phyloP scores from a whole-genome alignment of 2,113 vertebrate genomes.

The Camelus bactrianus region DNA sequence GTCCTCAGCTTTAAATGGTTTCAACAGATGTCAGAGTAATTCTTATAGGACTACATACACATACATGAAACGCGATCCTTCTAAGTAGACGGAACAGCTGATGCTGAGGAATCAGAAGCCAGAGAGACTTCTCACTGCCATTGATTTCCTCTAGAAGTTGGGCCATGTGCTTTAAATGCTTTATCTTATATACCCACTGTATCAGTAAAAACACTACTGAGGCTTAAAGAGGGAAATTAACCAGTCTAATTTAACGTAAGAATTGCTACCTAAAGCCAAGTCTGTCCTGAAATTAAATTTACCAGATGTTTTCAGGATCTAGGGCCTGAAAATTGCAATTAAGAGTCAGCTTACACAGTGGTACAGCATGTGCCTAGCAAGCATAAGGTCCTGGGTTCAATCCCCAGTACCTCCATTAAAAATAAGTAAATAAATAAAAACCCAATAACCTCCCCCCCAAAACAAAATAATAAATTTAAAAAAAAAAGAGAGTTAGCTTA shows the following conservation, averaged over 20 bases:
- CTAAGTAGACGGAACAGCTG: constrained; percentile 85
- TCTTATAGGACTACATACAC: constrained; percentile 91
- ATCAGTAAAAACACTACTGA: not conserved
- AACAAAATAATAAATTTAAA: too few relatives aligned
- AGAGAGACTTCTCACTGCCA: constrained; percentile 88
- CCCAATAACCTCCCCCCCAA: too few relatives aligned
- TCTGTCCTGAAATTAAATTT: constrained; percentile 27
- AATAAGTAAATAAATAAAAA: too few relatives aligned
- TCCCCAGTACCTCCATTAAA: too few relatives aligned
- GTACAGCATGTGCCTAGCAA: too few relatives aligned
- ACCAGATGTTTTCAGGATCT: constrained; percentile 1
- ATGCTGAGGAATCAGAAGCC: constrained; percentile 86
- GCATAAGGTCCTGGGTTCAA: too few relatives aligned
- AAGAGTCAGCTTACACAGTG: not conserved
- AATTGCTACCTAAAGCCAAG: not conserved
- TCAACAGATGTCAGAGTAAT: constrained; percentile 82
- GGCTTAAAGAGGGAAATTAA: constrained; percentile 37
- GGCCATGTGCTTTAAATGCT: not conserved
- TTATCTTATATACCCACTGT: not conserved
- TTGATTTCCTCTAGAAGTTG: not conserved
- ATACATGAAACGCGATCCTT: constrained; percentile 94
- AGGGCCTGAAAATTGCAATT: not conserved
- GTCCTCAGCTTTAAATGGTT: constrained; percentile 82
- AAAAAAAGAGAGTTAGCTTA: not conserved
- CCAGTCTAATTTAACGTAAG: constrained; percentile 36